These are phyloP conservation scores for Lordiphosa collinella DNA, from an alignment of 1,140 invertebrate genomes.

Conservation along the genomic window DNA sequence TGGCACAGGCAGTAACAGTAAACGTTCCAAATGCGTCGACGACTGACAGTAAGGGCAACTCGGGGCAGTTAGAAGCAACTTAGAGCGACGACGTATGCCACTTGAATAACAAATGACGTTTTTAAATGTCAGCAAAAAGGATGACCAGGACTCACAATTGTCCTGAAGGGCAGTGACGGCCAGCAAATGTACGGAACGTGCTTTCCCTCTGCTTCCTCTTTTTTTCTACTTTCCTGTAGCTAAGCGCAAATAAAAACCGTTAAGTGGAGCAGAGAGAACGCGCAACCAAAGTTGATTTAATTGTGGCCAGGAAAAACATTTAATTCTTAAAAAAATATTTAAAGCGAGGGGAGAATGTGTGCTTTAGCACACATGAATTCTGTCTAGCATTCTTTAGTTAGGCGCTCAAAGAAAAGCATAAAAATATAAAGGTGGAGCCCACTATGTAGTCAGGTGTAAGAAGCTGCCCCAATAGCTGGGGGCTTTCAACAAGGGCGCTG, in stretches of 20 bases:
- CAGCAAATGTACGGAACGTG: constrained; percentile 66
- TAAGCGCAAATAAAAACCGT: constrained; percentile 37
- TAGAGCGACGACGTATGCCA: constrained; percentile 74
- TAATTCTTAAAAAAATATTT: background rate
- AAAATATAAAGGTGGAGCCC: background rate
- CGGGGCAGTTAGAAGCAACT: constrained; percentile 60
- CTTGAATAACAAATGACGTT: constrained; percentile 75
- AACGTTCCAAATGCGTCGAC: constrained; percentile 28
- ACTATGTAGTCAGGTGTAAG: background rate
- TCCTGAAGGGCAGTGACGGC: constrained; percentile 36
- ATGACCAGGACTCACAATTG: constrained; percentile 12
- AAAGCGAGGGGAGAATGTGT: background rate
- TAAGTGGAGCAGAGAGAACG: constrained; percentile 41
- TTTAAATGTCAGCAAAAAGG: constrained; percentile 63
- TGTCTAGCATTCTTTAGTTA: constrained; percentile 24
- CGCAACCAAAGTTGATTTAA: constrained; percentile 20
- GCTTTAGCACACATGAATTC: background rate
- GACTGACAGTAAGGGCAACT: constrained; percentile 39
- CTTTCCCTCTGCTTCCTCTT: constrained; percentile 14
- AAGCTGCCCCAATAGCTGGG: constrained; percentile 47
- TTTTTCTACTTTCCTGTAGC: constrained; percentile 1
- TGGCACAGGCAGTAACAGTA: constrained; percentile 38
- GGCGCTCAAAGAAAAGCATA: constrained; percentile 11
- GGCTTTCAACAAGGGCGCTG: constrained; percentile 23
- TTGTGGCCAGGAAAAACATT: constrained; percentile 2